Base-by-base conservation (phyloP, 2,888 invertebrate species). In the Drosophila rellima region DNA sequence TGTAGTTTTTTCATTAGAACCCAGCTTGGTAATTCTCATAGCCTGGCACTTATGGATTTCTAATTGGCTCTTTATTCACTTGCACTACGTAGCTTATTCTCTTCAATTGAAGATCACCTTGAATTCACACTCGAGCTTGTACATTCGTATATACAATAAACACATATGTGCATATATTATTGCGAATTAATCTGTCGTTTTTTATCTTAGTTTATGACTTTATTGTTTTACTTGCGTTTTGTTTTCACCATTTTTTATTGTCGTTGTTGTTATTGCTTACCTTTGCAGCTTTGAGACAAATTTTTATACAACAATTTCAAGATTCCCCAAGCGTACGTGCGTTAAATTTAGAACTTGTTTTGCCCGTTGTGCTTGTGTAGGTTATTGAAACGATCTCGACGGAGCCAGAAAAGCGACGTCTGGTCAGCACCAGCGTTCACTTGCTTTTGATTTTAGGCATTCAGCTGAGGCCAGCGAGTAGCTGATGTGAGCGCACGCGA, bases 341-440 rank as follows among this genome's bases (percentile, higher is more conserved):
- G 78, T 70, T 90, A 87, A 84, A 74, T 82, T 82, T 84, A 88
- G 88, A 91, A 91, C 91, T 90, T 90, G 87, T 84, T 87, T 83
- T 80, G 84, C 81, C 67, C 72, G 77, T 71, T 69, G 64, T 61
- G 67, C 70, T 63, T 67, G 26, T 79, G 23, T 48, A 37, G 78
- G 80, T 80, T 63, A 50, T 51, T 81, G 50, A 69, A 80, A 72
- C 77, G 83, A 82, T 82, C 89, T 70, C 82, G 63, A 77, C 69
- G 57, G 55, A 68, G 29, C 63, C 73, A 70, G 73, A 84, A 74
- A 80, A 74, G 78, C 68, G 70, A 90, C 90, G 91, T 91, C 91
- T 91, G 90, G 79, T 68, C 81, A 73, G 60, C 62, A 78, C 90
- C 74, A 88, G 74, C 74, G 90, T 75, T 88, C 78, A 83, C 50